phyloP scores from a whole-genome alignment of 2,113 vertebrate genomes.

The Sterrhoptilus dennistouni region DNA sequence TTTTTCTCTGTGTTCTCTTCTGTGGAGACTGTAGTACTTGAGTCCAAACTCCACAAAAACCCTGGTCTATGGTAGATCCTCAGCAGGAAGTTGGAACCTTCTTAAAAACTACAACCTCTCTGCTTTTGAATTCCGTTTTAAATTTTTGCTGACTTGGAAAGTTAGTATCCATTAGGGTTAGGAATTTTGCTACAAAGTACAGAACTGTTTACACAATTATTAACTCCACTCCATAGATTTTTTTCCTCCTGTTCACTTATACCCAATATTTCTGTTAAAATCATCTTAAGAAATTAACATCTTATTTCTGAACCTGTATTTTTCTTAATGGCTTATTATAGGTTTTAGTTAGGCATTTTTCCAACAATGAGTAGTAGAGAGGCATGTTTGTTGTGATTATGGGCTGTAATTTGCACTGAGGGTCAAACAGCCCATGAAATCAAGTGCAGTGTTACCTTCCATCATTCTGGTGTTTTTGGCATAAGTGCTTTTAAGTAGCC shows the following conservation, averaged over 20 bases:
- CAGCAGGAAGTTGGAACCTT: not conserved
- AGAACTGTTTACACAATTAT: not conserved
- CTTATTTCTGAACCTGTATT: not conserved
- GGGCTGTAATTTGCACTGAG: not conserved
- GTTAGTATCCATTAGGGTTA: not conserved
- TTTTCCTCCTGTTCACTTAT: not conserved
- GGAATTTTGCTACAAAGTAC: not conserved
- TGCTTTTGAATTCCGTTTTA: not conserved
- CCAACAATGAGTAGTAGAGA: not conserved
- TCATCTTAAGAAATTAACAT: not conserved
- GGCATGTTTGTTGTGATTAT: not conserved
- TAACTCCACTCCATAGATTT: not conserved
- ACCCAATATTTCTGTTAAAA: not conserved
- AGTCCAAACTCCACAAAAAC: not conserved
- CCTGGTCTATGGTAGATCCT: not conserved
- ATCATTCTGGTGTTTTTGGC: not conserved
- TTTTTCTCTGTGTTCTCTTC: not conserved
- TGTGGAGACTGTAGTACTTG: not conserved
- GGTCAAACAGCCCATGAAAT: not conserved
- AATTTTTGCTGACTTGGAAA: not conserved
- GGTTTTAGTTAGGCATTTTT: not conserved
- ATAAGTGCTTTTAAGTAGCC: not conserved
- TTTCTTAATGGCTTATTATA: not conserved
- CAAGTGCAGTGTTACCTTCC: not conserved
- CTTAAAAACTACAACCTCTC: not conserved